Base-by-base conservation (phyloP, 2,888 invertebrate genomes). In the Dendrolimus pini region DNA sequence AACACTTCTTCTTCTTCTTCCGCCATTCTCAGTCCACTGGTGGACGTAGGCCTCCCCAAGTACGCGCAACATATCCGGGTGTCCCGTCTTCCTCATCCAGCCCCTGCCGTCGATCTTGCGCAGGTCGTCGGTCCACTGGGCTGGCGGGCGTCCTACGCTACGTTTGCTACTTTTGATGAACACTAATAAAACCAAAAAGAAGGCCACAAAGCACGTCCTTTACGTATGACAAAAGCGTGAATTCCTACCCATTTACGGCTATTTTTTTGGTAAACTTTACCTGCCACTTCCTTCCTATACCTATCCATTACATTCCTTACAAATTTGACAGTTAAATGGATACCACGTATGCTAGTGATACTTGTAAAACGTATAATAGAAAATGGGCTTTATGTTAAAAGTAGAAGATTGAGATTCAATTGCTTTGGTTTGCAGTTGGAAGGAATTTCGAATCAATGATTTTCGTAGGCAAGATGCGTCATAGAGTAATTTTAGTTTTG, bases 201-300 rank as follows among this genome's bases (percentile, higher is more conserved):
- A 9, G 47, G 47, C 47, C 47, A 47, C 7, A 47, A 7, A 47
- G 30, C 47, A 47, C 47, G 9, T 47, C 47, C 47, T 12, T 47
- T 30, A 30, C 30, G 12, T 8, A 47, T 9, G 9, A 10, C 47
- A 47, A 47, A 47, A 47, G 47, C 47, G 47, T 47, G 47, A 47
- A 47, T 47, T 47, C 47, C 47, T 47, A 47, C 47, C 47, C 47
- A 47, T 47, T 47, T 47, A 75, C 67, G 64, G 71, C 78, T 77
- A 77, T 81, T 83, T 79, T 82, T 74, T 72, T 30, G 3, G 6
- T 62, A 66, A 61, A 72, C 69, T 76, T 76, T 89, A 89, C 89
- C 89, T 89, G 89, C 85, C 75, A 88, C 89, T 89, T 89, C 89
- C 89, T 89, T 89, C 89, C 89, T 89, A 74, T 74, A 82, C 67